Base-by-base conservation (phyloP, 2,113 vertebrate genomes). In the Corythornis cristatus region DNA sequence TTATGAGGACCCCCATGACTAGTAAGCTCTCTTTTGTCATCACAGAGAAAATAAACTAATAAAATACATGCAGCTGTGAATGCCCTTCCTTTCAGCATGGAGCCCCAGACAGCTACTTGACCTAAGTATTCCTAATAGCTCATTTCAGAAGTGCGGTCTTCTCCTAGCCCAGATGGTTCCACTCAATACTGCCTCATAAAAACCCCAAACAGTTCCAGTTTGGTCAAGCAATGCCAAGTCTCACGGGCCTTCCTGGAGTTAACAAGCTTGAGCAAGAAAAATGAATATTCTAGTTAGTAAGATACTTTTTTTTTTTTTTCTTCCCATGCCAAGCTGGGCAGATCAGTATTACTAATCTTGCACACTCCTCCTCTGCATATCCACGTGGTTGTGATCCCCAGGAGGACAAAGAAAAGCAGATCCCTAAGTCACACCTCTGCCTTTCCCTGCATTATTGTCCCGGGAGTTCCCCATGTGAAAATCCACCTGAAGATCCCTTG, bases 1-100 rank as follows among this genome's bases (percentile, higher is more conserved):
- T 82, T 88, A 71, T 83, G 76, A 94, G 86, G 83, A 86, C 77
- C n/a, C 67, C 77, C 83, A 31, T 15, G 51, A 91, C 29, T 18
- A 46, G 8, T 29, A 25, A 85, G 61, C 83, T 88, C 61, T 90
- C 61, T 72, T 90, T 87, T 66, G 70, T 72, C 79, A 86, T 62
- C 83, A 88, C 76, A 88, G 93, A 88, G 73, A 93, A 96, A 96
- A 83, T 76, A 89, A 95, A 79, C 50, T 75, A 75, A 65, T 89
- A 76, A 93, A 85, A 2, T 23, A 83, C 64, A 58, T 0, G 25
- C 64, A 86, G 83, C 79, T 91, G 80, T 22, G 62, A 79, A 70
- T 65, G 77, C 78, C 62, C 71, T 92, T 87, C 74, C 61, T 88
- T 87, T 93, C 92, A 88, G 88, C 62, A 5, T 28, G 46, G 81